A percentile compares a stretch with the other conserved stretches of the same genome.
These are phyloP conservation scores for Theonella swinhoei DNA, from an alignment of 37 sponge, comb jelly and placozoan species.

Conservation along the genomic window DNA sequence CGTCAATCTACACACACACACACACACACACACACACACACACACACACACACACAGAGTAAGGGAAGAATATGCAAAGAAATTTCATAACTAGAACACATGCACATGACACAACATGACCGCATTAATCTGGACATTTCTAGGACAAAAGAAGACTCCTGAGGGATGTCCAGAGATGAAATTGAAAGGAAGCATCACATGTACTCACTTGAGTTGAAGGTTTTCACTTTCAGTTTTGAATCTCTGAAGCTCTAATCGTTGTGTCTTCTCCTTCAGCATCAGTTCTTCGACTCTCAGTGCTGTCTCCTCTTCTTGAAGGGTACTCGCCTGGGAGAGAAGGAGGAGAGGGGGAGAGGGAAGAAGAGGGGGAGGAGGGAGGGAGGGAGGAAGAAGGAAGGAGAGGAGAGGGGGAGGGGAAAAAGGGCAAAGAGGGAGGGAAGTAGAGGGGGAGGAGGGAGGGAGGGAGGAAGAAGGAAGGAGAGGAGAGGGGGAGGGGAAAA, in stretches of 20 bases:
- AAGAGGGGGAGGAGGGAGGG: too few species aligned
- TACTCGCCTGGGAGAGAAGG: conserved; percentile 24
- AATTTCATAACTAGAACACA: neutral
- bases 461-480: neutral
- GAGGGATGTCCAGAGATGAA: too few species aligned
- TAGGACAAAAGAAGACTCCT: too few species aligned
- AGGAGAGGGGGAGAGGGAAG: neutral
- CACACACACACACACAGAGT: too few species aligned
- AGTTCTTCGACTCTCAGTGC: conserved; percentile 30
- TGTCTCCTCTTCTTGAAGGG: conserved; percentile 66
- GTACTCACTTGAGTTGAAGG: conserved; percentile 46
- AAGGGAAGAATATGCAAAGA: neutral
- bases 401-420: neutral
- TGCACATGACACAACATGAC: too few species aligned
- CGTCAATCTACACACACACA: conserved; percentile 24
- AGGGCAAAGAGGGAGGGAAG: too few species aligned
- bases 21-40: conserved; percentile 28
- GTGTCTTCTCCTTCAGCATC: conserved; percentile 18
- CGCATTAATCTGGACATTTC: too few species aligned
- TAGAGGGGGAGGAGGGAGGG: neutral
- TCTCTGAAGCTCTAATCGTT: conserved; percentile 49
- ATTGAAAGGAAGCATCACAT: too few species aligned
- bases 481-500: neutral
- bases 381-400: too few species aligned
- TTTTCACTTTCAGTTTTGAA: conserved; percentile 48